phyloP scores from a whole-genome alignment of 2,113 vertebrate species.

The Stercorarius parasiticus region DNA sequence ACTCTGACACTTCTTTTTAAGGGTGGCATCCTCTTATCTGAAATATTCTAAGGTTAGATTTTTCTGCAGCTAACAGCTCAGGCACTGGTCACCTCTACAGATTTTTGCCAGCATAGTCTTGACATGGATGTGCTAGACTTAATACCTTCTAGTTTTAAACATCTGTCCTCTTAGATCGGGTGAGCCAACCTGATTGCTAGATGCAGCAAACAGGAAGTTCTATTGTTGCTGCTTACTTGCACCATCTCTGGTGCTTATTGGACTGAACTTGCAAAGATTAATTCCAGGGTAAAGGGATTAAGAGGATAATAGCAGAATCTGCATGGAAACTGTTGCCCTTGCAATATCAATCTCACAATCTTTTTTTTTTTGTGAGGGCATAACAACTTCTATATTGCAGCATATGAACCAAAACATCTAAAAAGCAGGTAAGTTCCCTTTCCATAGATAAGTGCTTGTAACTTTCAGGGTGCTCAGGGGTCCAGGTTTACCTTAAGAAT shows the following conservation, averaged over 20 bases:
- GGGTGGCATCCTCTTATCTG: not conserved
- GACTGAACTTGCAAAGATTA: not conserved
- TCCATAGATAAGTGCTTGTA: not conserved
- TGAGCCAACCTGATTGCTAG: not conserved
- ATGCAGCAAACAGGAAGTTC: not conserved
- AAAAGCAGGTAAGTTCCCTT: not conserved
- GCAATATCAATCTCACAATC: not conserved
- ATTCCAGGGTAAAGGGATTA: not conserved
- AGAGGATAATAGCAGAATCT: not conserved
- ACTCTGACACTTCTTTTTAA: not conserved
- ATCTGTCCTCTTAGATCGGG: not conserved
- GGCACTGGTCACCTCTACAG: not conserved
- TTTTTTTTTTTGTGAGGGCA: not conserved
- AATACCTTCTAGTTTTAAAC: not conserved
- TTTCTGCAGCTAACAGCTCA: not conserved
- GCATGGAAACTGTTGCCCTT: not conserved
- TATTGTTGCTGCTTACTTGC: not conserved
- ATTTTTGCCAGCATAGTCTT: not conserved
- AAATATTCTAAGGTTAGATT: not conserved
- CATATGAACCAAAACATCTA: not conserved
- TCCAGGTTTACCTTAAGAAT: not conserved
- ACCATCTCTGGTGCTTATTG: not conserved
- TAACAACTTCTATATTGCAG: not conserved
- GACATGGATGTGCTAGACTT: not conserved
- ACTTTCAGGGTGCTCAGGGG: not conserved